Evolutionary conservation across 2,113 vertebrate species (phyloP), one percentile per base, ranked within the genome.

Genomic region (Microtus oregoni): DNA sequence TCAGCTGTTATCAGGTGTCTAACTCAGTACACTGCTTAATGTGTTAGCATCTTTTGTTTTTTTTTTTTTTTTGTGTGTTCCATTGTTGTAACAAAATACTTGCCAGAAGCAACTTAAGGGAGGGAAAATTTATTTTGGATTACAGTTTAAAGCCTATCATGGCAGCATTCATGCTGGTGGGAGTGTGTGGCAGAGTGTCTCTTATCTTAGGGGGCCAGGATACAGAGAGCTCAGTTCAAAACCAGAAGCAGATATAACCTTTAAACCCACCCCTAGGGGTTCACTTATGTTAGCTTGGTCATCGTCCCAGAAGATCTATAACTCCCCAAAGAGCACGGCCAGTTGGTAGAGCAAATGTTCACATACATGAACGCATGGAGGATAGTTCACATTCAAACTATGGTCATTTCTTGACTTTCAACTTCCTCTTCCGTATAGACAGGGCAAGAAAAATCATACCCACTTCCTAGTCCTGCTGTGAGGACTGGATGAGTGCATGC

Each of bases 391-490:
- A 41, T 58, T 38, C 9, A 58, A 75, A 41, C n/a, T 17, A 38
- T 30, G 30, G 52, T 35, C 73, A 85, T 87, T 19, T 52, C 32
- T 85, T 72, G 70, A 30, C 4, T 90, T 92, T 92, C 0, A 24
- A 41, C 86, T 91, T 95, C 77, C 14, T 95, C 52, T 24, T 44
- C 38, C 63, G 67, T 35, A 96, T 38, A 96, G 61, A 94, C 30
- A 41, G 91, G 19, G 14, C 19, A 82, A 58, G 61, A 86, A 70
- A 88, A 91, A 89, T 4, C 63, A 5, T 10, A 50, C 14, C 24
- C 75, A 26, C 17, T 50, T 65, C 26, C 82, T 86, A 88, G 55
- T 78, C 86, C 15, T 61, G 14, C 32, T 73, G 20, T 28, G 61
- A 90, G 22, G 65, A 92, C 41, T 61, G 55, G 61, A 30, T 73